Conservation (phyloP, 1,140 invertebrate species). For the Diorhabda elongata region DNA sequence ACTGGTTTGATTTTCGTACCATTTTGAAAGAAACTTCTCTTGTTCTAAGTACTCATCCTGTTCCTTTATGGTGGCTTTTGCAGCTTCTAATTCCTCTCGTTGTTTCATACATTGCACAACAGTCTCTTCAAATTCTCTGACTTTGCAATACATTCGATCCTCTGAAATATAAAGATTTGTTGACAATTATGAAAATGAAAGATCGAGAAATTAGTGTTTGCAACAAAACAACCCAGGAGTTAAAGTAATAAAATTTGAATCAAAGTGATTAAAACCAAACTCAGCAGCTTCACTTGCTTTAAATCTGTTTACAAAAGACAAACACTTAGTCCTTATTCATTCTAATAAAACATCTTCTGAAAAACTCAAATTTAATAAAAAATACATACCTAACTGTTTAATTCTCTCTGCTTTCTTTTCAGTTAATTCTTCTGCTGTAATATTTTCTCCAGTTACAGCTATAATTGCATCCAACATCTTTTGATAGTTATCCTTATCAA, state of each 20-base stretch:
- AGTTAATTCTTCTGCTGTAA: conserved; percentile 11
- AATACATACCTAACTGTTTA: conserved; percentile 11
- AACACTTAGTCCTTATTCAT: no score
- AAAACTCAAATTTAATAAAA: no score
- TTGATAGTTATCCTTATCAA: conserved; percentile 24
- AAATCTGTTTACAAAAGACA: neutral
- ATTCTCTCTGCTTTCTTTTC: conserved; percentile 17
- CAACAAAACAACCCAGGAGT: neutral
- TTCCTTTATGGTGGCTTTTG: conserved; percentile 19
- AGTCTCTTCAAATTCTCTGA: conserved; percentile 16
- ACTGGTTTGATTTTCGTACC: conserved; percentile 19
- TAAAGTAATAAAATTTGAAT: neutral
- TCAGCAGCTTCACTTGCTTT: neutral
- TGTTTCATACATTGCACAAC: conserved; percentile 18
- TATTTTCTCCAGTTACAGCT: conserved; percentile 10
- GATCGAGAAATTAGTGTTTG: neutral
- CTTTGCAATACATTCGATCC: conserved; percentile 13
- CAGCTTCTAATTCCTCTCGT: conserved; percentile 20
- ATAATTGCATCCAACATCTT: conserved; percentile 12
- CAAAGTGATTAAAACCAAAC: neutral
- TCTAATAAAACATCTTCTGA: no score
- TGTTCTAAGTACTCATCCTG: conserved; percentile 20
- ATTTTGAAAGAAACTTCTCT: conserved; percentile 25
- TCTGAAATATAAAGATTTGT: conserved; percentile 5
- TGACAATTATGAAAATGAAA: neutral